A percentile compares a stretch with the other conserved stretches of the same genome.
Evolutionary conservation across 2,113 vertebrate genomes (phyloP).

Genomic region (Guaruba guarouba): DNA sequence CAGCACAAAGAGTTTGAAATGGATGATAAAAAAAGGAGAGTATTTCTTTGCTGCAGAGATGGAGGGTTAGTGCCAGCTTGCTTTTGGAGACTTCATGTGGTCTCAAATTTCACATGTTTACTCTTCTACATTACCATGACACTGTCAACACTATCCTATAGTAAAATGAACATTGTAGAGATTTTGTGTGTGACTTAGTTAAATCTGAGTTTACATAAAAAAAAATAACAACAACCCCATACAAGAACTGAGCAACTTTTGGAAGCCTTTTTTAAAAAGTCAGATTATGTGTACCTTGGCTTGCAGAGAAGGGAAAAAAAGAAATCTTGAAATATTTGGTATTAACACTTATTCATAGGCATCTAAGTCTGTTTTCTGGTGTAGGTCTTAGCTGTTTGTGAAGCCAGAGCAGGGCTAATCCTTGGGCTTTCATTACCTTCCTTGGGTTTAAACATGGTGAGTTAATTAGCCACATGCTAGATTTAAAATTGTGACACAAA

Average conservation of each 20-base stretch:
- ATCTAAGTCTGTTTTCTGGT: background rate
- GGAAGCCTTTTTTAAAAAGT: background rate
- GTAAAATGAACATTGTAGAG: background rate
- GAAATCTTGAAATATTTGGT: background rate
- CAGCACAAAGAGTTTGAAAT: background rate
- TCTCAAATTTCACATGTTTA: background rate
- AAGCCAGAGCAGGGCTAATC: background rate
- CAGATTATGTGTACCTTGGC: background rate
- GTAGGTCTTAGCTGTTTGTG: background rate
- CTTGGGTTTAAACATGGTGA: background rate
- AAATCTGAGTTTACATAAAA: background rate
- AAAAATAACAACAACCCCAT: background rate
- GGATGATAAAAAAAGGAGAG: background rate
- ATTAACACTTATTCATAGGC: background rate
- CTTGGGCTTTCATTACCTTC: background rate
- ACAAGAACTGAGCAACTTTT: background rate
- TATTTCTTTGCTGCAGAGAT: background rate
- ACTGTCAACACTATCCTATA: background rate
- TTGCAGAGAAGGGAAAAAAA: background rate
- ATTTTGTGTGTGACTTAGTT: background rate
- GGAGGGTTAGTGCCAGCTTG: background rate
- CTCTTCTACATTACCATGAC: background rate
- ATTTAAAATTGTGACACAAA: background rate
- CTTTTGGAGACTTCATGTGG: background rate
- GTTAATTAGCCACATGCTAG: background rate